phyloP scores from a whole-genome alignment of 2,113 vertebrate species.

The Pseudopipra pipra region DNA sequence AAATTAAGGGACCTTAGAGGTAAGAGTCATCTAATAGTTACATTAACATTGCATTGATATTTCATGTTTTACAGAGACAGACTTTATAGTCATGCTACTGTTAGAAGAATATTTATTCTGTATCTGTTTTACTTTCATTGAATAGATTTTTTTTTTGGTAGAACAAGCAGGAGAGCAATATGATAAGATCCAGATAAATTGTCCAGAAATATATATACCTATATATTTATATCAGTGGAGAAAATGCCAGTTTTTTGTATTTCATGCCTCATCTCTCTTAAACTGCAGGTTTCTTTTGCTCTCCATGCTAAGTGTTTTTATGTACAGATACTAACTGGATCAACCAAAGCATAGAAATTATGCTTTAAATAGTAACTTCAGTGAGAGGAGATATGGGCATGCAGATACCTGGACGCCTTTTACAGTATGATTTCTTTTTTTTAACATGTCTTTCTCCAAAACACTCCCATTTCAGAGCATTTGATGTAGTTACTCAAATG shows the following conservation, averaged over 20 bases:
- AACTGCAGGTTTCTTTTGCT: neutral
- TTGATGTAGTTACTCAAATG: neutral
- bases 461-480: neutral
- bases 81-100: neutral
- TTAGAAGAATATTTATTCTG: neutral
- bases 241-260: neutral
- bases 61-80: neutral
- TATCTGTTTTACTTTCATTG: neutral
- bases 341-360: neutral
- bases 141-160: neutral
- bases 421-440: neutral
- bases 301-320: neutral
- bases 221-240: neutral
- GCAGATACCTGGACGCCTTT: neutral
- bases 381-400: neutral
- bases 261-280: neutral
- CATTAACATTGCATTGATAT: neutral
- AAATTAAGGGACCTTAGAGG: neutral
- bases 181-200: neutral
- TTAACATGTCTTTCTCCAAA: neutral
- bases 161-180: neutral
- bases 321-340: neutral
- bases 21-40: neutral
- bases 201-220: neutral
- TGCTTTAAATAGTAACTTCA: neutral